Evolutionary conservation across 2,113 vertebrate species (phyloP), one percentile per base, ranked within the genome.

Genomic region (Grammomys dolichurus): DNA sequence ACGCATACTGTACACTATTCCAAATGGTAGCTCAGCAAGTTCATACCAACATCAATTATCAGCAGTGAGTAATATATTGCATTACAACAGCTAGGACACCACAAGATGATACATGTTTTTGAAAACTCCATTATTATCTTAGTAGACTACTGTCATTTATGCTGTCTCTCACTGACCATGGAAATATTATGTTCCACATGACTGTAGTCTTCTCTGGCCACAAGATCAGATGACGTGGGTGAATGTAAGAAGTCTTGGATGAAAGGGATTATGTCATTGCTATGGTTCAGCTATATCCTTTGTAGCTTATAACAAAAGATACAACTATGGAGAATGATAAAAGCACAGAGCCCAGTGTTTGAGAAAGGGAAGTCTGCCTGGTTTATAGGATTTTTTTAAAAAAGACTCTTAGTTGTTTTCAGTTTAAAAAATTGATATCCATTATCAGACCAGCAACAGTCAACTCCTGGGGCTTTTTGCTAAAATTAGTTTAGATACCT

Each of bases 401-500:
- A 87, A 94, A 86, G 54, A 14, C 51, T 94, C 16, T 95, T 94
- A 48, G 85, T 94, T 92, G 91, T 95, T 97, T 97, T 97, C 90
- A 90, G 91, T 96, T 94, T 87, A 70, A 97, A 96, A 97, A 97
- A 95, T 65, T 95, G 94, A 91, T 93, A 93, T 96, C 91, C 87
- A 94, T 95, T 94, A 91, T 96, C 82, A 94, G 87, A 96, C 82
- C 17, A 90, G 93, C 65, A 96, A 87, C 87, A 95, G 94, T 95
- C 91, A 96, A 97, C 75, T 96, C 94, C 94, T 93, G 92, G 94
- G 90, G 94, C 87, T 96, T 96, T 97, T 95, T 95, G 89, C 96
- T 98, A 96, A 98, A 97, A 97, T 97, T 97, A 95, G 95, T 97
- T 97, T 97, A 93, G 91, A 96, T 97, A 92, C 93, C 91, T 97